A percentile compares a stretch with the other conserved stretches of the same genome.
phyloP scores from a whole-genome alignment of 2,888 invertebrate genomes.

The Stegophylla sp. region DNA sequence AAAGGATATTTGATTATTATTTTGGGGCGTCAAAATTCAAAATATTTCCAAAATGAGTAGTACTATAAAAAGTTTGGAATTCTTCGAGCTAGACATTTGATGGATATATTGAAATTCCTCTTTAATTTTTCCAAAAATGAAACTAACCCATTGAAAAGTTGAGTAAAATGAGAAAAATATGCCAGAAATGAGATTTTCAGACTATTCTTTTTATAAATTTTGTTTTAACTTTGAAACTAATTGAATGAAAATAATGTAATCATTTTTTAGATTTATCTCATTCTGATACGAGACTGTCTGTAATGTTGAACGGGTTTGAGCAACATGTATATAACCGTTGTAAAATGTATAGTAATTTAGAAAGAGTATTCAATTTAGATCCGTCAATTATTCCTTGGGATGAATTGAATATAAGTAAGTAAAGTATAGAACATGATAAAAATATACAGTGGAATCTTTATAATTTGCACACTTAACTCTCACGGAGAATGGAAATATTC shows the following conservation, averaged over 20 bases:
- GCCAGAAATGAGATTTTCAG: no score
- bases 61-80: no score
- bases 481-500: no score
- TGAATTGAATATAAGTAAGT: constrained; percentile 59
- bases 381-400: constrained; percentile 73
- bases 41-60: no score
- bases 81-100: no score
- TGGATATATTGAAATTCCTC: neutral
- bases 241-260: neutral
- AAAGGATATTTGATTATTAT: no score
- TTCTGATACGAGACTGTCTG: constrained; percentile 85
- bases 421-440: neutral
- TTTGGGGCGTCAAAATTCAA: no score
- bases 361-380: constrained; percentile 85
- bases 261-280: constrained; percentile 84
- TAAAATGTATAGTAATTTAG: constrained; percentile 82
- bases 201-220: no score
- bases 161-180: no score
- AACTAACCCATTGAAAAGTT: no score
- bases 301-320: constrained; percentile 92
- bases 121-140: neutral
- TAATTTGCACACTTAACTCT: no score
- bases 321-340: constrained; percentile 94
- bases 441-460: neutral
- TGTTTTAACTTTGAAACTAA: no score